A percentile compares a stretch with the other conserved stretches of the same genome.
These are phyloP conservation scores for Sinocyclocheilus maitianheensis DNA, from an alignment of 2,113 vertebrate genomes.

Conservation along the genomic window DNA sequence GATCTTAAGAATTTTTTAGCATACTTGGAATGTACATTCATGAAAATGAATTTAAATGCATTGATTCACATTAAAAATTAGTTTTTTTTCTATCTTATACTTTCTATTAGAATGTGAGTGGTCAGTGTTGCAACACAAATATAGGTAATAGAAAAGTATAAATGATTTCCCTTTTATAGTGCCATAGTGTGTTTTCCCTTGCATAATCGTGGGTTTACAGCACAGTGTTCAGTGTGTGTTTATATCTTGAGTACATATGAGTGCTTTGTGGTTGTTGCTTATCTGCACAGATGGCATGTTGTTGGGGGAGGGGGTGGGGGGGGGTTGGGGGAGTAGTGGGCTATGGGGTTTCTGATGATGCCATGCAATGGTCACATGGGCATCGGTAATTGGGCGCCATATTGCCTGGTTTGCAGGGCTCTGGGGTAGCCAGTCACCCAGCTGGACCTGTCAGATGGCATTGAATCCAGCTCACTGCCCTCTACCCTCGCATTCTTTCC, in stretches of 20 bases:
- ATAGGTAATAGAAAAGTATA: background rate
- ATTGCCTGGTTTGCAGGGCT: constrained; percentile 79
- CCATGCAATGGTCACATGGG: constrained; percentile 78
- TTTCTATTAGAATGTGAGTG: background rate
- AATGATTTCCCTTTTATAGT: background rate
- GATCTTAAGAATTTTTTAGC: background rate
- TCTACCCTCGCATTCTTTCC: constrained; percentile 60
- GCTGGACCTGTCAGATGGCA: constrained; percentile 82
- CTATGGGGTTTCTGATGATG: constrained; percentile 63
- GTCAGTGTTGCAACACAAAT: background rate
- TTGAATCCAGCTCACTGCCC: constrained; percentile 80
- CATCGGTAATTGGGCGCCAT: constrained; percentile 82
- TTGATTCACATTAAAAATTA: background rate
- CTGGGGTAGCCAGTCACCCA: constrained; percentile 78
- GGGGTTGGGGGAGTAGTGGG: constrained; percentile 10
- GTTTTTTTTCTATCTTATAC: background rate
- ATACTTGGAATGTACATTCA: background rate
- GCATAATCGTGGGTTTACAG: constrained; percentile 19
- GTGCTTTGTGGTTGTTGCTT: constrained; percentile 77
- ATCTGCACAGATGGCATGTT: constrained; percentile 79
- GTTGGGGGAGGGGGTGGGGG: constrained; percentile 47
- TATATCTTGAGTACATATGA: constrained; percentile 66
- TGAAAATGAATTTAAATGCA: background rate
- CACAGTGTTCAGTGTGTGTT: constrained; percentile 50
- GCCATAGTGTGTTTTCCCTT: background rate